Base-by-base conservation (phyloP, 2,888 invertebrate genomes). In the Heteromurus nitidus region DNA sequence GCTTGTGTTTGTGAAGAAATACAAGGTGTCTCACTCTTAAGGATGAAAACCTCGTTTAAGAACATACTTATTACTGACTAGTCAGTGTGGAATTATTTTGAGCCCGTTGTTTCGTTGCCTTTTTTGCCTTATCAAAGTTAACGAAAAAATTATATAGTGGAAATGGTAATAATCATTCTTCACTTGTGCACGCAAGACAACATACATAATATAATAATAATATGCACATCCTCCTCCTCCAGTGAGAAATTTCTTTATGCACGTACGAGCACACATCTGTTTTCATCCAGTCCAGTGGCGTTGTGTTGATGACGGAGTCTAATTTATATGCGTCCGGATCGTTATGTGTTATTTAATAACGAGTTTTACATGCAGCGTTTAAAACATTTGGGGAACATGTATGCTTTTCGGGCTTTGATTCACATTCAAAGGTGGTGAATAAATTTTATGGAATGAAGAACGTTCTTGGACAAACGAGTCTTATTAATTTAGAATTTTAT, bases 21-120 rank as follows among this genome's bases (percentile, higher is more conserved):
- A 28, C 67, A 75, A 75, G 67, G 75, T 75, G 75, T 75, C 67
- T 67, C 75, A 53, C 30, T 47, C 47, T n/a, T n/a, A n/a, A n/a
- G n/a, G n/a, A n/a, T n/a, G n/a, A n/a, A n/a, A 22, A 3, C 26
- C 22, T 55, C 47, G 22, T 1, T 47, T 73, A 28, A 58, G 58
- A 9, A 36, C 36, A 5, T 55, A 18, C n/a, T 24, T 18, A 72
- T 72, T 47, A 47, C n/a, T 47, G 47, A 16, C 3, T 13, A 16
- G n/a, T 3, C 11, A 36, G 36, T 5, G 36, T 36, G 36, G 36
- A 36, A 36, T 36, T 36, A 36, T 36, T 16, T 47, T 16, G n/a
- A 47, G n/a, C 47, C 47, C 47, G n/a, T n/a, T n/a, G n/a, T n/a
- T n/a, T n/a, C n/a, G n/a, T 47, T 47, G 47, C 3, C n/a, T 47